These are phyloP conservation scores for Cylloceria caligata DNA, from an alignment of 2,888 invertebrate species.

Conservation along the genomic window DNA sequence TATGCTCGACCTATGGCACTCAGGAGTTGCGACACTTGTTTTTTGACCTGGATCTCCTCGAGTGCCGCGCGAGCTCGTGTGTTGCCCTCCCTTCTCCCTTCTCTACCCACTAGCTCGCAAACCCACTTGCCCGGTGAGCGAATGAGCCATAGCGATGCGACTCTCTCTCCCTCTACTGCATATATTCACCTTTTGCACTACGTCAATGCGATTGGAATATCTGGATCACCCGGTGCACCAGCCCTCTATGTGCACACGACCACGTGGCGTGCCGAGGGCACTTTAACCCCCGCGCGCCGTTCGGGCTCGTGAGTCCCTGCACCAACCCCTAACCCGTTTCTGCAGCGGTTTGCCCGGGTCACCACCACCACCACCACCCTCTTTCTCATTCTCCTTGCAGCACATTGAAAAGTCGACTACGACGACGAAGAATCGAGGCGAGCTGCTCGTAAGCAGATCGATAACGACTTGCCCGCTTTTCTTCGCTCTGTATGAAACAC, in stretches of 20 bases:
- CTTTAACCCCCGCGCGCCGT: conserved; percentile 35
- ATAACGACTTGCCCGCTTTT: conserved; percentile 4
- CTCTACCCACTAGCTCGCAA: conserved; percentile 28
- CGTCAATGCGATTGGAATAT: conserved; percentile 51
- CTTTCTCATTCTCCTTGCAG: neutral
- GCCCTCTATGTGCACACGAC: conserved; percentile 21
- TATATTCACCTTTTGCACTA: neutral
- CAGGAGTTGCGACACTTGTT: conserved; percentile 80
- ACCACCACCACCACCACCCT: neutral
- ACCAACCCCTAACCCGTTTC: neutral
- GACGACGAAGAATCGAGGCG: conserved; percentile 27
- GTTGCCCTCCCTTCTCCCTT: neutral
- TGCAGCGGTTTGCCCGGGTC: conserved; percentile 2
- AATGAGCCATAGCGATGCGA: conserved; percentile 3
- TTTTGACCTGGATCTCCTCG: conserved; percentile 79
- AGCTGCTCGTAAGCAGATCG: conserved; percentile 22
- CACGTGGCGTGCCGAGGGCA: conserved; percentile 51
- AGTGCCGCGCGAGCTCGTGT: conserved; percentile 37
- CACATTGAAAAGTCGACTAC: conserved; percentile 15
- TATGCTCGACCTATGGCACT: conserved; percentile 14
- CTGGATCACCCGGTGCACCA: conserved; percentile 35
- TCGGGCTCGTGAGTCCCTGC: neutral
- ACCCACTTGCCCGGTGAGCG: conserved; percentile 40
- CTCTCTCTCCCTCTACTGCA: neutral
- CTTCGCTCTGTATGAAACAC: conserved; percentile 2